phyloP scores from a whole-genome alignment of 2,113 vertebrate genomes.

The Actenoides hombroni region DNA sequence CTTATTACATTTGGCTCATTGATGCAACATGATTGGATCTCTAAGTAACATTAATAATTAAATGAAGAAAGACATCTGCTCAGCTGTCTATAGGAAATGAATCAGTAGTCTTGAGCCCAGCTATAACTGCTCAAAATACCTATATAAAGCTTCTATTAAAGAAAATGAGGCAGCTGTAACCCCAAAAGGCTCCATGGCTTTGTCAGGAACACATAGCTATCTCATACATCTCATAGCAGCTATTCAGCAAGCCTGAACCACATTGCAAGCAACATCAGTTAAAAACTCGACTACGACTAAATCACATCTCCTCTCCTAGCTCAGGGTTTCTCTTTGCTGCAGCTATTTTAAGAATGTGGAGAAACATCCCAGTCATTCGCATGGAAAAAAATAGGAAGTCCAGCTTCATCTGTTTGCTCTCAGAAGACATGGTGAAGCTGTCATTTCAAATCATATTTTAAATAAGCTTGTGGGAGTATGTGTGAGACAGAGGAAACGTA shows the following conservation, averaged over 20 bases:
- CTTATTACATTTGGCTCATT: not conserved
- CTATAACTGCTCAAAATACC: not conserved
- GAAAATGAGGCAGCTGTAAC: not conserved
- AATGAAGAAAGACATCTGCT: not conserved
- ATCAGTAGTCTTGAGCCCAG: not conserved
- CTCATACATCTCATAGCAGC: not conserved
- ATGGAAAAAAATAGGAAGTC: not conserved
- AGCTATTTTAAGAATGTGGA: not conserved
- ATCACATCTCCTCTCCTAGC: not conserved
- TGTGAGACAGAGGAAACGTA: not conserved
- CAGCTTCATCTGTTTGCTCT: conserved; percentile 15
- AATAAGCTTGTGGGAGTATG: not conserved
- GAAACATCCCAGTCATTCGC: not conserved
- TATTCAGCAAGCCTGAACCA: not conserved
- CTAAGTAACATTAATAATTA: not conserved
- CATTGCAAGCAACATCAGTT: not conserved
- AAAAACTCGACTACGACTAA: not conserved
- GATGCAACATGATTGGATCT: not conserved
- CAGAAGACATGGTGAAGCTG: not conserved
- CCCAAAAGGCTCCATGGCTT: not conserved
- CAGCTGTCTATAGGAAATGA: not conserved
- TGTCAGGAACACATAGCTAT: not conserved
- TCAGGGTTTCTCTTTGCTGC: not conserved
- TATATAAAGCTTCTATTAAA: not conserved
- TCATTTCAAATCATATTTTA: not conserved